These are phyloP conservation scores for Halisarca cf. caerulea DNA, from an alignment of 37 sponge, comb jelly and placozoan species.

Conservation along the genomic window DNA sequence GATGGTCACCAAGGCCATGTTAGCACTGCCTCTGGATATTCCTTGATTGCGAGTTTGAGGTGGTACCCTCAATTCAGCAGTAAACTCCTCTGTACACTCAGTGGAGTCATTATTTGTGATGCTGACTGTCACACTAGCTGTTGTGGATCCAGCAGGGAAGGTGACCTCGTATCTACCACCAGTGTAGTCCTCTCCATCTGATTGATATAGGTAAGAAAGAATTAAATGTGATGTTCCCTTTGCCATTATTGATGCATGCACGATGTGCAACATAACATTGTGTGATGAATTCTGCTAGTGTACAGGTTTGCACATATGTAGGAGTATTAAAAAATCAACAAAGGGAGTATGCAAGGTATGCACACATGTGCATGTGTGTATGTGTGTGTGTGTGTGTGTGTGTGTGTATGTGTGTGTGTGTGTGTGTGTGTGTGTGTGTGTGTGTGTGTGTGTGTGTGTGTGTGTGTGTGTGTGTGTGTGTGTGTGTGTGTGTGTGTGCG, in stretches of 20 bases:
- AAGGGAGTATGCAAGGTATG: background rate
- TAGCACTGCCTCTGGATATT: background rate
- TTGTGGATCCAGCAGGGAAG: slow-evolving; percentile 17
- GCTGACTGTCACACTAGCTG: background rate
- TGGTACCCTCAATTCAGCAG: slow-evolving; percentile 11
- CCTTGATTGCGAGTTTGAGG: background rate
- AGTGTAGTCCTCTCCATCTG: background rate
- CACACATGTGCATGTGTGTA: background rate
- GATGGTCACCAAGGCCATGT: slow-evolving; percentile 30
- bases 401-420: background rate
- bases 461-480: slow-evolving; percentile 33
- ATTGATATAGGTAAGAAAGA: slow-evolving; percentile 45
- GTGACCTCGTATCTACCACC: background rate
- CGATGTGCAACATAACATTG: slow-evolving; percentile 22
- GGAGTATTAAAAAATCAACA: background rate
- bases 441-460: slow-evolving; percentile 31
- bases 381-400: slow-evolving; percentile 36
- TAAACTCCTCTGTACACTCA: slow-evolving; percentile 33
- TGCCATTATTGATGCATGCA: slow-evolving; percentile 55
- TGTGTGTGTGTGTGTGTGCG: background rate
- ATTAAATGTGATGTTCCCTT: too few species aligned
- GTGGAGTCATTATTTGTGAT: background rate
- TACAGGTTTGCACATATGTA: too few species aligned
- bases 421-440: slow-evolving; percentile 30
- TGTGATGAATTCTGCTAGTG: background rate